A percentile compares a stretch with the other conserved stretches of the same genome.
These are phyloP conservation scores for Lytechinus variegatus DNA, from an alignment of 35 echinoderm and acorn worm species.

Conservation along the genomic window DNA sequence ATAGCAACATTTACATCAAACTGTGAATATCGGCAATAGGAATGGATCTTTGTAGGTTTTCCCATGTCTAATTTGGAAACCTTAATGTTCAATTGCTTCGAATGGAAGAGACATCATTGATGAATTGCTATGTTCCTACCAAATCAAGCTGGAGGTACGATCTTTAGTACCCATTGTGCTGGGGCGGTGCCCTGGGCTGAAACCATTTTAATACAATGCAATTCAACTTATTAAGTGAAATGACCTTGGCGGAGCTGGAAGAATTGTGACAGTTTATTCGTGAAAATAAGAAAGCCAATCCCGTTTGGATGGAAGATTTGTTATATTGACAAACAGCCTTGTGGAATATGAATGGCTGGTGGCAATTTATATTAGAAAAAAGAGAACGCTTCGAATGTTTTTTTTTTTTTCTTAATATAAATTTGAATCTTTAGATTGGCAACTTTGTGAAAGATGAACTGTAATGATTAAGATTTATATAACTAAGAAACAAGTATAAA, in stretches of 20 bases:
- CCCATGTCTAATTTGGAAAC: neutral
- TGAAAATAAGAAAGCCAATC: neutral
- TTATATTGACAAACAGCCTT: neutral
- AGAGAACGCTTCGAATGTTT: neutral
- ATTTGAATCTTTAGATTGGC: neutral
- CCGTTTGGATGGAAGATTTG: neutral
- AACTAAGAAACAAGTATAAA: neutral
- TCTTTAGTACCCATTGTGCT: neutral
- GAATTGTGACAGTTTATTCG: constrained; percentile 1
- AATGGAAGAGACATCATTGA: neutral
- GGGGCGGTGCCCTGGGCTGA: neutral
- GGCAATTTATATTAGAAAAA: neutral
- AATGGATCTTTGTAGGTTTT: neutral
- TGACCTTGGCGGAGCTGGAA: neutral
- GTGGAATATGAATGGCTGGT: neutral
- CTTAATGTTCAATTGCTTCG: neutral
- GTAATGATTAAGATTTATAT: neutral
- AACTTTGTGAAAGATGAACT: neutral
- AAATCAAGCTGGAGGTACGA: neutral
- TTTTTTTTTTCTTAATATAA: neutral
- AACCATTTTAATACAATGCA: neutral
- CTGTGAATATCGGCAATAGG: neutral
- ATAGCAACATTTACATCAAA: neutral
- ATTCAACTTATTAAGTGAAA: neutral
- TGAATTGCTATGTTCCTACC: neutral